phyloP scores from a whole-genome alignment of 2,888 invertebrate species.

The Leptinotarsa haldemani region DNA sequence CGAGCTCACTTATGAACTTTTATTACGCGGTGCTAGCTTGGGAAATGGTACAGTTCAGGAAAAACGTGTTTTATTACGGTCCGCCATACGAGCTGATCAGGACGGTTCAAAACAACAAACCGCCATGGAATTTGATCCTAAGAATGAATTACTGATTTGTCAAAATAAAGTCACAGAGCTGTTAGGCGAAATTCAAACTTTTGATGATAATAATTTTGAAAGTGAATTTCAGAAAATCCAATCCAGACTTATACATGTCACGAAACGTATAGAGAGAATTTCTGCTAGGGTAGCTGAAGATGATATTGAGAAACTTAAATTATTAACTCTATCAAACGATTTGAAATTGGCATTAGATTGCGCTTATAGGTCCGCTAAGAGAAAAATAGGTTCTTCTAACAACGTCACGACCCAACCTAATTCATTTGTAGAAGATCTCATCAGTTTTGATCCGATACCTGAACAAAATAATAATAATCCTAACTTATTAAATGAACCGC shows the following conservation, averaged over 20 bases:
- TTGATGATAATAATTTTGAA: constrained; percentile 15
- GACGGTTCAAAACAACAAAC: background rate
- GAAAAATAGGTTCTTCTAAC: background rate
- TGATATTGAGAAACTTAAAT: constrained; percentile 12
- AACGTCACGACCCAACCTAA: background rate
- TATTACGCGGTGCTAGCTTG: constrained; percentile 4
- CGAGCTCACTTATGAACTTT: constrained; percentile 4
- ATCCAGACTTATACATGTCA: background rate
- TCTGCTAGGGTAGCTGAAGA: constrained; percentile 6
- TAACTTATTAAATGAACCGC: background rate
- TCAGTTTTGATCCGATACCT: background rate
- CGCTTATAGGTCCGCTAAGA: constrained; percentile 6
- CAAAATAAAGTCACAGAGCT: background rate
- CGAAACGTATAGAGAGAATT: background rate
- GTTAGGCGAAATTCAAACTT: background rate
- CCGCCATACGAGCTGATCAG: background rate
- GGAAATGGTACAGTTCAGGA: constrained; percentile 4
- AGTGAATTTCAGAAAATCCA: background rate
- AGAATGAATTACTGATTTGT: background rate
- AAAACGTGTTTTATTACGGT: constrained; percentile 7
- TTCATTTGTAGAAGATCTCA: constrained; percentile 18
- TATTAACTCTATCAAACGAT: background rate
- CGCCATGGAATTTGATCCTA: background rate
- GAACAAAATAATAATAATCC: background rate
- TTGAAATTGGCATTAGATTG: constrained; percentile 13